These are phyloP conservation scores for Diglossa cyanea DNA, from an alignment of 2,797 vertebrate genomes.

Conservation along the genomic window DNA sequence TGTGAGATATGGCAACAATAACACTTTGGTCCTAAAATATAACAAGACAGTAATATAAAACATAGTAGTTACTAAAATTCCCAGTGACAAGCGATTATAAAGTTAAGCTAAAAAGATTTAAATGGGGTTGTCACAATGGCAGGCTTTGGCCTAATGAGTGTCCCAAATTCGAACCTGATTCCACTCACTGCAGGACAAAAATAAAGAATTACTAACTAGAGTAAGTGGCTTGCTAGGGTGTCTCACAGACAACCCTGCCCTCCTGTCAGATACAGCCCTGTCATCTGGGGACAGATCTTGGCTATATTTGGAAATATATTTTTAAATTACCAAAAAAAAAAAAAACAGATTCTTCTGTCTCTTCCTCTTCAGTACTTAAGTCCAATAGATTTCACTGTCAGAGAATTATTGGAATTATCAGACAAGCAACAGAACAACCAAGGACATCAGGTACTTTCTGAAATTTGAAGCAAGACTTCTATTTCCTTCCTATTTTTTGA, in stretches of 20 bases:
- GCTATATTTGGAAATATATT: background rate
- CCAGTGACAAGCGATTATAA: background rate
- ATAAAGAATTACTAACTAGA: background rate
- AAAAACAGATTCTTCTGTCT: background rate
- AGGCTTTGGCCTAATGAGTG: background rate
- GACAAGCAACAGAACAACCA: background rate
- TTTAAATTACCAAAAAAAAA: background rate
- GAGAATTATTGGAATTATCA: background rate
- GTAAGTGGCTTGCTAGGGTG: background rate
- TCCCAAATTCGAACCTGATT: background rate
- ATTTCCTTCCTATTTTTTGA: background rate
- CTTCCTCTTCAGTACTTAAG: background rate
- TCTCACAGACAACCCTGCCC: background rate
- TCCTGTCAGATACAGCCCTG: background rate
- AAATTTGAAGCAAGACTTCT: background rate
- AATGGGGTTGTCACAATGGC: background rate
- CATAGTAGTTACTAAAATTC: slow-evolving; percentile 35
- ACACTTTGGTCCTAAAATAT: slow-evolving; percentile 49
- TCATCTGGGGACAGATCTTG: background rate
- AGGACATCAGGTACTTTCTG: background rate
- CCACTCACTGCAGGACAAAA: background rate
- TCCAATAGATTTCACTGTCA: background rate
- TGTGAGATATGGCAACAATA: slow-evolving; percentile 54
- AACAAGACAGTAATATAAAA: slow-evolving; percentile 34
- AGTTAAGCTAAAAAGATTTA: background rate